Conservation (phyloP, 2,888 invertebrate species). For the Zaprionus lineosus region DNA sequence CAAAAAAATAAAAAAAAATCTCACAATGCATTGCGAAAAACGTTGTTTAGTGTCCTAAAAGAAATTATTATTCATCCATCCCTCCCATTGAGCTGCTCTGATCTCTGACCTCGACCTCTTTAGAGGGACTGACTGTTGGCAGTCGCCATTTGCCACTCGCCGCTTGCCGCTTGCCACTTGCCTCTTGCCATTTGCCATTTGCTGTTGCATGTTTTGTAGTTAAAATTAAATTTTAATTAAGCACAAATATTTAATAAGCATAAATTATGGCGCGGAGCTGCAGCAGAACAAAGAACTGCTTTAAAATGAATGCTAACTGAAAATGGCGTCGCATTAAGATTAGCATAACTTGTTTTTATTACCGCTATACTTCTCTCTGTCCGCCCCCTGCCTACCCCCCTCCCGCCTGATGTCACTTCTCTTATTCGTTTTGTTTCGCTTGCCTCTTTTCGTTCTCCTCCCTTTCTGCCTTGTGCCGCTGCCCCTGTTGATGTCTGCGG, state of each 20-base stretch:
- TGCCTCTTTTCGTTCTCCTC: slow-evolving; percentile 5
- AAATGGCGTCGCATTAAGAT: slow-evolving; percentile 63
- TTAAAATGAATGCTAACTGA: slow-evolving; percentile 48
- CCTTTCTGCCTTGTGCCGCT: slow-evolving; percentile 12
- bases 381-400: no score
- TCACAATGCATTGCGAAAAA: no score
- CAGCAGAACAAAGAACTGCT: slow-evolving; percentile 49
- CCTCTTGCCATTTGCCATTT: background rate
- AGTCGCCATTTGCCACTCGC: slow-evolving; percentile 12
- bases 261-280: slow-evolving; percentile 47
- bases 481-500: slow-evolving; percentile 19
- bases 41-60: no score
- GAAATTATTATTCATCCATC: no score
- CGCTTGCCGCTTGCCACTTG: slow-evolving; percentile 2
- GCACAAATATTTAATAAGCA: slow-evolving; percentile 72
- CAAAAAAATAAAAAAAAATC: no score
- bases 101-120: slow-evolving; percentile 8
- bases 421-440: slow-evolving; percentile 35
- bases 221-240: slow-evolving; percentile 65
- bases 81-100: no score
- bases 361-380: background rate
- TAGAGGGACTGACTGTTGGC: no score
- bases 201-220: slow-evolving; percentile 27
- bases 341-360: slow-evolving; percentile 61
- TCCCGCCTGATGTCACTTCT: no score